Percentiles rank a stretch among this genome's conserved stretches.
Evolutionary conservation across 2,113 vertebrate species (phyloP).

Genomic region (Excalfactoria chinensis): DNA sequence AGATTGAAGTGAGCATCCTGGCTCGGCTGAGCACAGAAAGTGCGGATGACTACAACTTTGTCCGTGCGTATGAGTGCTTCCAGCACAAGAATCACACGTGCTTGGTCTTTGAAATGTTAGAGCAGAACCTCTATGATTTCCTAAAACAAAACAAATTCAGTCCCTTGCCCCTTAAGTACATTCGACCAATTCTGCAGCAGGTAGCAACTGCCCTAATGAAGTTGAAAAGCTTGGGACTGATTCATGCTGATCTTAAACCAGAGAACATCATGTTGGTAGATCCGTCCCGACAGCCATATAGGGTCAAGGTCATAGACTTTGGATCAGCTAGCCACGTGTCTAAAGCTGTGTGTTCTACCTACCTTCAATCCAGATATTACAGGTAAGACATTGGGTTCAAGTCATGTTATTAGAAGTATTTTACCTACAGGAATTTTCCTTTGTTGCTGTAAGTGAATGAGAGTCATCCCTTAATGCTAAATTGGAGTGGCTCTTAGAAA

Average conservation of each 20-base stretch:
- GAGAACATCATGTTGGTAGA: conserved; percentile 99
- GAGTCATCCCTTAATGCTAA: not conserved
- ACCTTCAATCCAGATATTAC: conserved; percentile 98
- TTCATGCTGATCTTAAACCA: conserved; percentile 98
- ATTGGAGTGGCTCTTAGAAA: not conserved
- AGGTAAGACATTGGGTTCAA: conserved; percentile 82
- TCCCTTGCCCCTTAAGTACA: conserved; percentile 96
- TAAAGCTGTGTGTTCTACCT: conserved; percentile 98
- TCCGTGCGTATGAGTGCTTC: conserved; percentile 98
- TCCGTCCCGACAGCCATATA: conserved; percentile 94
- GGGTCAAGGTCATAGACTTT: conserved; percentile 99
- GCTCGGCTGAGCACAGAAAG: conserved; percentile 97
- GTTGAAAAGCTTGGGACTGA: conserved; percentile 95
- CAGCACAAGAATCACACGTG: conserved; percentile 99
- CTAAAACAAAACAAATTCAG: conserved; percentile 99
- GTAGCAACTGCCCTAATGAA: conserved; percentile 98
- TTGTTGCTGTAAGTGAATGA: not conserved
- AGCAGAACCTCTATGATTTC: conserved; percentile 99
- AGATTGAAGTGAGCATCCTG: conserved; percentile 98
- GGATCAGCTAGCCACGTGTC: conserved; percentile 98
- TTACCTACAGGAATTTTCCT: not conserved
- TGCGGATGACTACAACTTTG: conserved; percentile 98
- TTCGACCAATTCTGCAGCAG: conserved; percentile 96
- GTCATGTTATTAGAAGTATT: not conserved
- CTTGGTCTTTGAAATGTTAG: conserved; percentile 99